Percentiles rank a stretch among this genome's conserved stretches.
Conservation (phyloP, 1,140 invertebrate genomes). For the Mylabris phalerata region DNA sequence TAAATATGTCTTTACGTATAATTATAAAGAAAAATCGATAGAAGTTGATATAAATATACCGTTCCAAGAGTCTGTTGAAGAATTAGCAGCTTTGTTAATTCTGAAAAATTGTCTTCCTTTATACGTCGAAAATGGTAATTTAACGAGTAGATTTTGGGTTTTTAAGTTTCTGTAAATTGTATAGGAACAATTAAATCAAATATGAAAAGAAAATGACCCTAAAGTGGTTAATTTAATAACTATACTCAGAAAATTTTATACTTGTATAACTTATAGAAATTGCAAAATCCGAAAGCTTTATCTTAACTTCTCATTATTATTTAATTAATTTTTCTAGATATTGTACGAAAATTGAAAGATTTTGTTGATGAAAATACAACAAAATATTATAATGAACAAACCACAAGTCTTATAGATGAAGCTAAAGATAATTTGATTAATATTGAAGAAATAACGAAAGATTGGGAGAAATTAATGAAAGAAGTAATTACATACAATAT, state of each 20-base stretch:
- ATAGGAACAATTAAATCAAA: no score
- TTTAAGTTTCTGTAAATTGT: no score
- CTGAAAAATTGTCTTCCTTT: slow-evolving; percentile 42
- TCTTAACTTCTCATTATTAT: not conserved
- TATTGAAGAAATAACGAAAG: slow-evolving; percentile 58
- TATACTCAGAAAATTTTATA: no score
- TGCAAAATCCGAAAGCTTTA: no score
- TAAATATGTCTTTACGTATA: not conserved
- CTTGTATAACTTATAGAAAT: no score
- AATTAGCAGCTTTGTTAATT: slow-evolving; percentile 42
- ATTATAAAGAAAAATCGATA: slow-evolving; percentile 8
- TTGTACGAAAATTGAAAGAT: slow-evolving; percentile 7
- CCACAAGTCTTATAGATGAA: slow-evolving; percentile 44
- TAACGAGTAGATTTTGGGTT: not conserved
- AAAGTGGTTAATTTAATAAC: no score
- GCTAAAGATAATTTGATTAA: slow-evolving; percentile 51
- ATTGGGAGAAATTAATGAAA: slow-evolving; percentile 63
- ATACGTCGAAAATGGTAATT: slow-evolving; percentile 43
- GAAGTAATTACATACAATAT: slow-evolving; percentile 37
- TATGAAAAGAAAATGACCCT: no score
- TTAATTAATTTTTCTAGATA: not conserved
- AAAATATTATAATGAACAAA: slow-evolving; percentile 47
- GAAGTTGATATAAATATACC: slow-evolving; percentile 32
- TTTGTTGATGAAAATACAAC: slow-evolving; percentile 37
- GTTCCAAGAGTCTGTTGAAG: slow-evolving; percentile 38